Conservation (phyloP, 1,140 invertebrate genomes). For the Telenomus remus region DNA sequence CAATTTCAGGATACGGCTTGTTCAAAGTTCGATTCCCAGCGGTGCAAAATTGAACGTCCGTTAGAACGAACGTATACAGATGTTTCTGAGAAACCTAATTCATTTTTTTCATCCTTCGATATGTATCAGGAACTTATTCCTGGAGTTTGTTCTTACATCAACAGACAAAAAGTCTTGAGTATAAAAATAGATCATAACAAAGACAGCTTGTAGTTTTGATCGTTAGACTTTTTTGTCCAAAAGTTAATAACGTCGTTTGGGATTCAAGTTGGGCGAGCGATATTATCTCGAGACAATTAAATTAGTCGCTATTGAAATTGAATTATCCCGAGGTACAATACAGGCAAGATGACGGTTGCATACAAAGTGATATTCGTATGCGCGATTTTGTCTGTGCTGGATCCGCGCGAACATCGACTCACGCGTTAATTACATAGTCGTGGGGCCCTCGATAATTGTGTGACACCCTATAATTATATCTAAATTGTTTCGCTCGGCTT, state of each 20-base stretch:
- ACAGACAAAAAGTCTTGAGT: too few species aligned
- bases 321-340: conserved; percentile 65
- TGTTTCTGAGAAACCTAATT: too few species aligned
- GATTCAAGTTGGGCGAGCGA: conserved; percentile 57
- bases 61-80: too few species aligned
- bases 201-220: too few species aligned
- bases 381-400: conserved; percentile 27
- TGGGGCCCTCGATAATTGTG: conserved; percentile 55
- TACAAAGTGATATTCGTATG: conserved; percentile 59
- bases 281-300: conserved; percentile 67
- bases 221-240: background rate
- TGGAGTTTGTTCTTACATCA: too few species aligned
- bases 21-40: too few species aligned
- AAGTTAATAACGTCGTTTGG: conserved; percentile 52
- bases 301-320: conserved; percentile 67
- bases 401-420: conserved; percentile 43
- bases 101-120: conserved; percentile 3
- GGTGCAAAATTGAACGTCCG: too few species aligned
- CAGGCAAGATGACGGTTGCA: conserved; percentile 53
- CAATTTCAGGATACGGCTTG: too few species aligned
- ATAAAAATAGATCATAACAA: too few species aligned
- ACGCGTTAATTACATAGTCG: conserved; percentile 64
- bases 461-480: conserved; percentile 58
- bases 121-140: too few species aligned
- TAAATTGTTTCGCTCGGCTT: conserved; percentile 41